Base-by-base conservation (phyloP, 2,113 vertebrate species). In the Eptatretus burgeri region DNA sequence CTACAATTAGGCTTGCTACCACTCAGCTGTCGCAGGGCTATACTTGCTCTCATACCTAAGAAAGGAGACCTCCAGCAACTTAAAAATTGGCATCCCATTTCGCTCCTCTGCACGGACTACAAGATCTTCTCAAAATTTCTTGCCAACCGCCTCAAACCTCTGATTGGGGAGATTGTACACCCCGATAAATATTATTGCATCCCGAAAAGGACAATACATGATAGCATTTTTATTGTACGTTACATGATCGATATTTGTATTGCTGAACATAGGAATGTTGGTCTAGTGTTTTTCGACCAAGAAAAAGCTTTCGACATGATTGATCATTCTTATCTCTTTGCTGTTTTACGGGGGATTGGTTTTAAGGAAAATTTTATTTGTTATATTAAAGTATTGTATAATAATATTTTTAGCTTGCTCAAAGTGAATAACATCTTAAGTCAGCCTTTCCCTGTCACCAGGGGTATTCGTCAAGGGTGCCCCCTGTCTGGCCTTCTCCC, bases 401-500 rank as follows among this genome's bases (percentile, higher is more conserved):
- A n/a, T 10, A 20, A 12, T 20, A 60, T 20, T 11, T 60, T 20
- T 20, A 60, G 56, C 56, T 13, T 60, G 10, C n/a, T 60, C n/a
- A 60, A 60, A 60, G 20, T 60, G 13, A 60, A 60, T 11, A n/a
- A 60, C n/a, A 2, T n/a, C n/a, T 20, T 60, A 17, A 13, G 56
- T 20, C n/a, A 20, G n/a, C 56, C 56, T 60, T 60, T 60, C 20
- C 56, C 56, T 20, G 56, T 60, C 10, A 60, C 56, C n/a, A 60
- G 56, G 56, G 56, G 56, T n/a, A 20, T 60, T 20, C n/a, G 56
- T 10, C 56, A 60, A 60, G 56, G 56, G 20, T 60, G 56, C 56
- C 56, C 10, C 20, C 8, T 60, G n/a, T 60, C 56, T n/a, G 56
- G 56, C n/a, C 56, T 60, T 20, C 56, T 60, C 56, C 56, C 56